Base-by-base conservation (phyloP, 2,113 vertebrate species). In the Maccullochella peelii region DNA sequence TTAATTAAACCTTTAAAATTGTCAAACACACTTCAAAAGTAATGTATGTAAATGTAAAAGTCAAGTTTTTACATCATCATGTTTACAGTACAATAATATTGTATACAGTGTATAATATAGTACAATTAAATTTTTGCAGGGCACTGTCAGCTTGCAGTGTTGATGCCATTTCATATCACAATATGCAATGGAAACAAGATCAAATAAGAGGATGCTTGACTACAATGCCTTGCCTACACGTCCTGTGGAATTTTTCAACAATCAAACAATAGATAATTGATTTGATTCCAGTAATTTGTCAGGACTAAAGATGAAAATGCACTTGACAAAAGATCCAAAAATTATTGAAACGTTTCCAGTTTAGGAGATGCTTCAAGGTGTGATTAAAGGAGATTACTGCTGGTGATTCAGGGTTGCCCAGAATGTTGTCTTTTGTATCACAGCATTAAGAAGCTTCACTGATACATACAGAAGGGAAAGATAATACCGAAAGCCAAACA, bases 401-500 rank as follows among this genome's bases (percentile, higher is more conserved):
- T 9, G 55, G 23, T 70, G 42, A 86, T 76, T 70, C 23, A 85
- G 47, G 42, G 82, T 74, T 79, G 49, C 21, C 47, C 55, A 77
- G 68, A 88, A 81, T n/a, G 61, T 50, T 85, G 52, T 78, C 23
- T 74, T 86, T 81, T 82, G 57, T 73, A 79, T 78, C 62, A 52
- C 49, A 61, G 58, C 72, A 52, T 68, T 59, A 73, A 85, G 83
- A 90, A 77, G 84, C 77, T 82, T 73, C 67, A 30, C 58, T 66
- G 84, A 71, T 55, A 77, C 44, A 54, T 73, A 85, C 68, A 85
- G 80, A 69, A 44, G 80, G 68, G 79, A 80, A 88, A 72, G 89
- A 92, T 90, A 89, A 93, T 87, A 83, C 91, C 85, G 80, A 91
- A 93, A 90, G 90, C 89, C 88, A 93, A 94, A 93, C 91, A 93